A percentile compares a stretch with the other conserved stretches of the same genome.
phyloP scores from a whole-genome alignment of 2,888 invertebrate genomes.

The Deilephila elpenor region DNA sequence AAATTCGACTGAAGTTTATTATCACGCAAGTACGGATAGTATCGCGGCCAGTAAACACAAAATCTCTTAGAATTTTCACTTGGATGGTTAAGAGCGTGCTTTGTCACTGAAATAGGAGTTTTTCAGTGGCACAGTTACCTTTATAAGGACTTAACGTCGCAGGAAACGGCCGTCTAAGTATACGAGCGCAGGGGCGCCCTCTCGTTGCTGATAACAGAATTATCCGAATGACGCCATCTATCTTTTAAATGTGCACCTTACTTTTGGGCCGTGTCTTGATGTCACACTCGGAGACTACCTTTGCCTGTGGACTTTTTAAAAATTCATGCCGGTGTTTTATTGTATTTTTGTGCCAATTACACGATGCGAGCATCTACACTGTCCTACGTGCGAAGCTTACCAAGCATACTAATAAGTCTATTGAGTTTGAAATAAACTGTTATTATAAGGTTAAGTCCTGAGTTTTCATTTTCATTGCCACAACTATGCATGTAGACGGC shows the following conservation, averaged over 20 bases:
- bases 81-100: slow-evolving; percentile 71
- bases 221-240: slow-evolving; percentile 87
- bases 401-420: not conserved
- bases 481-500: too few species aligned
- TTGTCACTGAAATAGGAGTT: slow-evolving; percentile 78
- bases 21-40: slow-evolving; percentile 53
- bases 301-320: slow-evolving; percentile 41
- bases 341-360: slow-evolving; percentile 29
- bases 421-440: too few species aligned
- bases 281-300: slow-evolving; percentile 43
- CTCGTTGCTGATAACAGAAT: slow-evolving; percentile 86
- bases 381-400: not conserved
- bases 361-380: not conserved
- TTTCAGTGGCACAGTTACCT: slow-evolving; percentile 80
- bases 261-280: slow-evolving; percentile 64
- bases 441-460: too few species aligned
- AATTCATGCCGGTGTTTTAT: slow-evolving; percentile 41
- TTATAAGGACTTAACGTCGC: slow-evolving; percentile 80
- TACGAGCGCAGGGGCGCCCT: slow-evolving; percentile 79
- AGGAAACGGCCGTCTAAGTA: slow-evolving; percentile 80
- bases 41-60: slow-evolving; percentile 61
- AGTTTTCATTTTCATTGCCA: too few species aligned
- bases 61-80: slow-evolving; percentile 72
- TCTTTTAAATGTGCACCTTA: slow-evolving; percentile 87
- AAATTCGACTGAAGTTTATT: slow-evolving; percentile 54